Evolutionary conservation across 2,888 invertebrate genomes (phyloP), one percentile per base, ranked within the genome.

Genomic region (Zelleria hepariella): DNA sequence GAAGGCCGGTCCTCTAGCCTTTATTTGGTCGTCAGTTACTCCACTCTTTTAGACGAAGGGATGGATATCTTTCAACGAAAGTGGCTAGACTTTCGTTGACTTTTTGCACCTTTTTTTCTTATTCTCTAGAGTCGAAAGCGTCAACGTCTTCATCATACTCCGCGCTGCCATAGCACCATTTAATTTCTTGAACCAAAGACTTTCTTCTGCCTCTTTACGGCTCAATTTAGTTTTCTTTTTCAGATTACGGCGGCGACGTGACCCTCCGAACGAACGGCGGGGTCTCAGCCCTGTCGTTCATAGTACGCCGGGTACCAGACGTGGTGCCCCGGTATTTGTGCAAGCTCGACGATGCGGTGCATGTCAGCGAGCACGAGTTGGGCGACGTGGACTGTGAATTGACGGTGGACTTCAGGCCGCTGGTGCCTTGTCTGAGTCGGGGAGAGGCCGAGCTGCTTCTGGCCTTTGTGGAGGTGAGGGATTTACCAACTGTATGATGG

Each of bases 381-480:
- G 95, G 95, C 0, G 96, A 96, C 67, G 94, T 95, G 0, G 96
- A 96, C 72, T 96, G 96, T 68, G 95, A 96, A 75, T 89, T 96
- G 2, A 93, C 88, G 64, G 69, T 89, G 66, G 74, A 90, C 78
- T 89, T 93, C 76, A 75, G 90, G 71, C 78, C 92, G 58, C 76
- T 93, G 65, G 91, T 94, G 64, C 92, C 93, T 58, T 80, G 90
- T 64, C 68, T 91, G 52, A 84, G 90, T 5, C 86, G 92, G 59
- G 93, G 94, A 4, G 94, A 95, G 77, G 92, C 93, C 0, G 93
- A 93, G 67, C 81, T 94, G 24, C 78, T 95, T 23, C 73, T 94
- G 24, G 91, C 93, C 49, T 93, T 94, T 67, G 92, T 94, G 56
- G 94, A 95, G 89, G 88, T 84, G 72, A 55, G 63, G 24, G 5